phyloP scores from a whole-genome alignment of 2,113 vertebrate species.

The Ceratotherium simum region DNA sequence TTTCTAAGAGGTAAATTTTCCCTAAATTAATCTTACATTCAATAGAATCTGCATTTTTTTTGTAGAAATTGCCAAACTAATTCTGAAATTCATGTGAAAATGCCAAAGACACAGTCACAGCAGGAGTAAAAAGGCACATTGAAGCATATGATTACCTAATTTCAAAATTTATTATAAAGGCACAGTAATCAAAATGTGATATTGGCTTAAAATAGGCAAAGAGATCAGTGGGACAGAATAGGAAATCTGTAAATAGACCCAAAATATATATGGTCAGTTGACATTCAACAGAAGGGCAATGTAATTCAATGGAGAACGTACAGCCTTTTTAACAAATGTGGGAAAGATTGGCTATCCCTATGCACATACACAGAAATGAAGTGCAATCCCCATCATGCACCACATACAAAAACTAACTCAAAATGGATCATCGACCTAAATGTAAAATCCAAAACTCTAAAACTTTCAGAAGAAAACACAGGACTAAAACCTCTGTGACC shows the following conservation, averaged over 20 bases:
- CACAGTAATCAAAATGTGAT: not conserved
- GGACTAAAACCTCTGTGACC: not conserved
- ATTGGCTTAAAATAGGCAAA: not conserved
- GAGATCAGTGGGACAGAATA: not conserved
- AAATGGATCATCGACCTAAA: not conserved
- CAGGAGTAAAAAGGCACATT: not conserved
- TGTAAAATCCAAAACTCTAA: not conserved
- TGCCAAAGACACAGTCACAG: not conserved
- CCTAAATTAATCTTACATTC: not conserved
- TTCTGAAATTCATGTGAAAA: not conserved
- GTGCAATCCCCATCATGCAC: not conserved
- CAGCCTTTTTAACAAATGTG: not conserved
- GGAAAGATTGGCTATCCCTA: rapidly evolving
- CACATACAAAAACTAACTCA: not conserved
- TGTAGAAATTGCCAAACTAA: not conserved
- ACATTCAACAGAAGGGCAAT: not conserved
- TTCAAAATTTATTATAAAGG: not conserved
- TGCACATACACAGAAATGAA: not conserved
- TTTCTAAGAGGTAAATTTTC: not conserved
- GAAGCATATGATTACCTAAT: not conserved
- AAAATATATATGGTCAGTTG: not conserved
- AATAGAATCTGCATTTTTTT: not conserved
- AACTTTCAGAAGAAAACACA: not conserved
- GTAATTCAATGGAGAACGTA: not conserved
- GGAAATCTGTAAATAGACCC: not conserved